phyloP scores from a whole-genome alignment of 2,888 invertebrate species.

The Bugulina stolonifera region DNA sequence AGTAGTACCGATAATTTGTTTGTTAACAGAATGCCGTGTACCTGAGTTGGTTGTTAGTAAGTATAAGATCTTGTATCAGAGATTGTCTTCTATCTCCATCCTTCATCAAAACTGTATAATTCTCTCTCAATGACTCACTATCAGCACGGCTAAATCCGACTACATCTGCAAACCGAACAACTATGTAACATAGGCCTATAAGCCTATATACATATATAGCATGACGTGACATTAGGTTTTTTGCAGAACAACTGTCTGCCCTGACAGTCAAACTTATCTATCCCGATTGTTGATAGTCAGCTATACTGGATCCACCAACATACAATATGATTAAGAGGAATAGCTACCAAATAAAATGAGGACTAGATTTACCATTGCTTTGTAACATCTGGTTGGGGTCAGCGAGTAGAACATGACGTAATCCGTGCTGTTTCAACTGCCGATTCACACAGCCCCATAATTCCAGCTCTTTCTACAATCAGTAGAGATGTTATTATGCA shows the following conservation, averaged over 20 bases:
- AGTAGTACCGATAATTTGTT: too few relatives aligned
- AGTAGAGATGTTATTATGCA: background rate
- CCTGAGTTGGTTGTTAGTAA: conserved; percentile 43
- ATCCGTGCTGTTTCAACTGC: conserved; percentile 39
- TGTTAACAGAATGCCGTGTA: conserved; percentile 27
- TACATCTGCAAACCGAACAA: conserved; percentile 13
- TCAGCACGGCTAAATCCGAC: conserved; percentile 17
- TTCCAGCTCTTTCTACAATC: conserved; percentile 33
- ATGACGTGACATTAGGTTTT: too few relatives aligned
- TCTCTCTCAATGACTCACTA: conserved; percentile 32
- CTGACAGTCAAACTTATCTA: too few relatives aligned
- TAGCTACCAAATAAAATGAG: too few relatives aligned
- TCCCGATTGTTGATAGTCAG: too few relatives aligned
- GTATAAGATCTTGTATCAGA: conserved; percentile 42
- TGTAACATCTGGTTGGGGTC: conserved; percentile 24
- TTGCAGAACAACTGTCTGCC: too few relatives aligned
- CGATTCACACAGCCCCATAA: conserved; percentile 41
- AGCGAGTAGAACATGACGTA: conserved; percentile 30
- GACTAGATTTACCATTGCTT: conserved; percentile 23
- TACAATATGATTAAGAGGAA: too few relatives aligned
- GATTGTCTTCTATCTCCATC: conserved; percentile 43
- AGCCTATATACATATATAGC: too few relatives aligned
- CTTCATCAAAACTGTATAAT: conserved; percentile 36
- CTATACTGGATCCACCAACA: too few relatives aligned
- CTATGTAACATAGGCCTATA: too few relatives aligned